Evolutionary conservation across 1,140 invertebrate species (phyloP).

Genomic region (Pogonomyrmex barbatus): DNA sequence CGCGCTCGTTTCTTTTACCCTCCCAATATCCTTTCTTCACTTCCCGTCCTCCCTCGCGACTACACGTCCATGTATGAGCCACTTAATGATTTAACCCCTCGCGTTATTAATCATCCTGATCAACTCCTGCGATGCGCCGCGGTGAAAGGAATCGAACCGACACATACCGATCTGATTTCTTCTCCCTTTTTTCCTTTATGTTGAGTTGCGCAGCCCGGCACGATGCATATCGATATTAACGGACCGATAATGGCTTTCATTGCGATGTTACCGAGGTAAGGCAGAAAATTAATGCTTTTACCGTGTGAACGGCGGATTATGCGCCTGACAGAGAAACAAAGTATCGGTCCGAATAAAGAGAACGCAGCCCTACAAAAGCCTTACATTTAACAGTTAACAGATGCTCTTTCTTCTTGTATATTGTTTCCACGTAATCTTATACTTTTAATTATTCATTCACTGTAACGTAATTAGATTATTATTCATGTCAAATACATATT

Average conservation of each 20-base stretch:
- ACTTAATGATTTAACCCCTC: conserved; percentile 75
- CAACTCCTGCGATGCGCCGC: conserved; percentile 48
- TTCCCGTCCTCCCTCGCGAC: neutral
- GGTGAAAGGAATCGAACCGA: conserved; percentile 31
- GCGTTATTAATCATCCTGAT: conserved; percentile 75
- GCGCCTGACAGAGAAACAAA: conserved; percentile 1
- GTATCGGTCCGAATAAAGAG: neutral
- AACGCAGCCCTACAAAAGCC: neutral
- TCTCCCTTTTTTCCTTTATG: neutral
- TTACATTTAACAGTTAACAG: neutral
- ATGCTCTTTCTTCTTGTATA: neutral
- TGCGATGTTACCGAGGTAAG: conserved; percentile 22
- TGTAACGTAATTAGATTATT: neutral
- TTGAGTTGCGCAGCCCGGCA: neutral
- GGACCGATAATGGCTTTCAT: conserved; percentile 40
- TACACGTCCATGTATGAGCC: conserved; percentile 51
- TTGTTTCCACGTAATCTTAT: neutral
- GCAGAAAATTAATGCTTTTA: conserved; percentile 43
- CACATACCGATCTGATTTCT: conserved; percentile 9
- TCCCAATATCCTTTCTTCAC: neutral
- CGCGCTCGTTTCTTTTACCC: conserved; percentile 39
- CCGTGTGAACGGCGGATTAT: conserved; percentile 19
- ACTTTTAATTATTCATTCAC: neutral
- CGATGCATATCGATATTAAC: conserved; percentile 39
- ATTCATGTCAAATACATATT: neutral